phyloP scores from a whole-genome alignment of 1,140 invertebrate genomes.

The Triops cancriformis region DNA sequence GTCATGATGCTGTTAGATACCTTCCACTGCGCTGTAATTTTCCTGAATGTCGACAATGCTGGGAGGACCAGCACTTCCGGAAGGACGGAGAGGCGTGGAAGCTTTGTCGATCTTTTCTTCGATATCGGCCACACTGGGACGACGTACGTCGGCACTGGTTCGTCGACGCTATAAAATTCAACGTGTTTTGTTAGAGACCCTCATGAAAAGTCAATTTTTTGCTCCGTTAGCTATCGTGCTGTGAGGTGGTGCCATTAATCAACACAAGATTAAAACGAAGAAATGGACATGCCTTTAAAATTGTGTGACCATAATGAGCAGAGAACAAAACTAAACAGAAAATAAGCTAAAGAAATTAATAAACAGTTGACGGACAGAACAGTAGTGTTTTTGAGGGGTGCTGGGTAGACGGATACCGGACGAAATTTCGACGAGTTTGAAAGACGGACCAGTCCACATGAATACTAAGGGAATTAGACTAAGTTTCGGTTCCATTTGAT shows the following conservation, averaged over 20 bases:
- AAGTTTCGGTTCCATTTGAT: not conserved
- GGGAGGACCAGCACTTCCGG: conserved; percentile 68
- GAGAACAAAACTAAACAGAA: not conserved
- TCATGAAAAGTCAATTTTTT: not conserved
- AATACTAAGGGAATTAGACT: not conserved
- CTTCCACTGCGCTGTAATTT: conserved; percentile 84
- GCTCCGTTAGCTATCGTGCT: not conserved
- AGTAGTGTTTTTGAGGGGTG: conserved; percentile 1
- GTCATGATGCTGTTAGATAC: no score
- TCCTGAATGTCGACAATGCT: conserved; percentile 80
- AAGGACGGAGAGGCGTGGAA: conserved; percentile 71
- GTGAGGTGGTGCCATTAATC: not conserved
- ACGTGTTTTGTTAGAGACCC: not conserved
- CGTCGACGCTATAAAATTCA: conserved; percentile 58
- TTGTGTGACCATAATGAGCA: not conserved
- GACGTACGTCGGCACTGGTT: conserved; percentile 71
- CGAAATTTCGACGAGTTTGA: conserved; percentile 6
- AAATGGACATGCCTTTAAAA: not conserved
- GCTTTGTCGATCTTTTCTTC: conserved; percentile 80
- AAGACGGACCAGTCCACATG: not conserved
- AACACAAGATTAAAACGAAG: not conserved
- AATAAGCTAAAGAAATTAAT: conserved; percentile 1
- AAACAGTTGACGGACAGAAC: not conserved
- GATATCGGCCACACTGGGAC: conserved; percentile 76
- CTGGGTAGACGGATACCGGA: not conserved